Conservation (phyloP, 2,113 vertebrate species). For the Galbula dea region DNA sequence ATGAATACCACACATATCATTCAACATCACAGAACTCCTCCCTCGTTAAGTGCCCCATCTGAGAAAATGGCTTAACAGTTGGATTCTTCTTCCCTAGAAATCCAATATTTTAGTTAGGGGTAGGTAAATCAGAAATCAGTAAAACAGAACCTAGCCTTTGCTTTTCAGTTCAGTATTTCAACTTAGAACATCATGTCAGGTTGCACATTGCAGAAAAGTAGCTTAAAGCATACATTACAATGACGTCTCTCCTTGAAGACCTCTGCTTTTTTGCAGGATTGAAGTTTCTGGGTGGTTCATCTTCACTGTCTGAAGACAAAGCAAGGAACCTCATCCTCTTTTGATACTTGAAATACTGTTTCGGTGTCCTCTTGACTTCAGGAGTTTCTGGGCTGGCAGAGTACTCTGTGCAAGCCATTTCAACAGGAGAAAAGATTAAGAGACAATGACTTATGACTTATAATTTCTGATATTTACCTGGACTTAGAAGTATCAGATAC, state of each 20-base stretch:
- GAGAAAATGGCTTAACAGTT: not conserved
- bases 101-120: not conserved
- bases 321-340: slow-evolving; percentile 77
- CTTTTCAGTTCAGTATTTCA: not conserved
- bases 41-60: not conserved
- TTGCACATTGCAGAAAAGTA: not conserved
- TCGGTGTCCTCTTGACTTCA: slow-evolving; percentile 63
- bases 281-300: slow-evolving; percentile 20
- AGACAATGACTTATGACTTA: not conserved
- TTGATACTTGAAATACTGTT: slow-evolving; percentile 54
- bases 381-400: slow-evolving; percentile 74
- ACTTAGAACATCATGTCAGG: not conserved
- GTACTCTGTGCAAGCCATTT: slow-evolving; percentile 55
- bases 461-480: not conserved
- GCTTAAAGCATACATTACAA: slow-evolving; percentile 64
- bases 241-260: slow-evolving; percentile 3
- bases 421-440: not conserved
- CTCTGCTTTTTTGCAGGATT: not conserved
- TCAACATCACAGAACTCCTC: not conserved
- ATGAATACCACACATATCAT: accelerated
- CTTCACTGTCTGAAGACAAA: slow-evolving; percentile 74
- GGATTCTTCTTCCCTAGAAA: not conserved
- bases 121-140: not conserved
- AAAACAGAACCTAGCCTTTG: not conserved
- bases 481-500: not conserved